Base-by-base conservation (phyloP, 1,140 invertebrate species). In the Caenorhabditis inopinata region DNA sequence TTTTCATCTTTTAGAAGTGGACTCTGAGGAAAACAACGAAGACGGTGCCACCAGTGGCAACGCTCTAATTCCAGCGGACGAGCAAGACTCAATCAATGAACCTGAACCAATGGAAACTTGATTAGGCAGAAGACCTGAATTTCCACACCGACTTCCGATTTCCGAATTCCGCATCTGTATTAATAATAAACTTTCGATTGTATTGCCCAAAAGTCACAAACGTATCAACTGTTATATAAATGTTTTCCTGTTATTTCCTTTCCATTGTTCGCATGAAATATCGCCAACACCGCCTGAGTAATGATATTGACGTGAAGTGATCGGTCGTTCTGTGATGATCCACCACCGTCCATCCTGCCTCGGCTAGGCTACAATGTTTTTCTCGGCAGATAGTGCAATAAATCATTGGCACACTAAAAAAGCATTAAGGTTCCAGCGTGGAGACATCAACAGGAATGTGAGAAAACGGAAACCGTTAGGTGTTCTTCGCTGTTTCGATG, bases 71-170 rank as follows among this genome's bases (percentile, higher is more conserved):
- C 14, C 38, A 5, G 38, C 38, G 6, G 38, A 42, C 5, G 38
- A 42, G 5, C 38, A 42, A 42, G 38, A 5, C 14, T 14, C 38
- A 42, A 42, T 14, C 5, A 14, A 42, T 42, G 58, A 62, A 16
- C 49, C 49, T 12, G 53, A 68, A 21, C 58, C 58, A 38, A 68
- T 68, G 58, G 58, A 68, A 21, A 38, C 58, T 7, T 68, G n/a
- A 38, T n/a, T n/a, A n/a, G n/a, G n/a, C n/a, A n/a, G n/a, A n/a
- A n/a, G n/a, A n/a, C n/a, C n/a, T n/a, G n/a, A n/a, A n/a, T n/a
- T n/a, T n/a, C n/a, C n/a, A n/a, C n/a, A n/a, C n/a, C n/a, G n/a
- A n/a, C n/a, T n/a, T n/a, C n/a, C n/a, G n/a, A n/a, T n/a, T n/a
- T n/a, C n/a, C n/a, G n/a, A n/a, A n/a, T n/a, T n/a, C n/a, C n/a